phyloP scores from a whole-genome alignment of 2,113 vertebrate genomes.

The Kryptolebias marmoratus region DNA sequence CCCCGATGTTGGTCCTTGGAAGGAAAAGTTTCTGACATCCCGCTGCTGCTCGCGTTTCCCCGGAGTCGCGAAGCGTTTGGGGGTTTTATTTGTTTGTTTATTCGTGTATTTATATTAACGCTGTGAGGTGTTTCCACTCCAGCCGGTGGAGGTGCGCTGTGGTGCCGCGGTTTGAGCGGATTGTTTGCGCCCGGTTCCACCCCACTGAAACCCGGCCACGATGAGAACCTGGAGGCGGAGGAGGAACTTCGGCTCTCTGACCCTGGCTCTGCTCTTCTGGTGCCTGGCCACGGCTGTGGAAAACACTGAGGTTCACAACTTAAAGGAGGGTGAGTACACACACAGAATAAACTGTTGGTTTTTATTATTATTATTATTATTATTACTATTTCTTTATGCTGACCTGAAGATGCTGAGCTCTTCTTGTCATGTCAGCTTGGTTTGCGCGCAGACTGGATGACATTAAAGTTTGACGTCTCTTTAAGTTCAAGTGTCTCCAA shows the following conservation, averaged over 20 bases:
- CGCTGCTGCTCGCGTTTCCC: conserved; percentile 19
- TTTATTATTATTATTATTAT: background rate
- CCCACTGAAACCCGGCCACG: conserved; percentile 41
- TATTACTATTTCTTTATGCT: too few relatives aligned
- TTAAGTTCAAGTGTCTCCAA: background rate
- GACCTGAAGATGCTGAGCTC: conserved; percentile 6
- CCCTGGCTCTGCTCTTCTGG: conserved; percentile 56
- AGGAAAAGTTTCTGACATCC: conserved; percentile 71
- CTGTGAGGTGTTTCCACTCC: conserved; percentile 14
- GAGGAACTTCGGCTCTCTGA: conserved; percentile 65
- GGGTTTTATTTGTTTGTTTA: background rate
- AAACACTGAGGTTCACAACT: conserved; percentile 34
- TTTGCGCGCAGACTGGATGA: conserved; percentile 4
- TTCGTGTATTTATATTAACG: background rate
- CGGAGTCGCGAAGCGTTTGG: conserved; percentile 31
- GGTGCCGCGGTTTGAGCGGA: conserved; percentile 25
- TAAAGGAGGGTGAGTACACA: conserved; percentile 46
- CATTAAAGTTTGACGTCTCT: background rate
- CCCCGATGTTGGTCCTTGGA: background rate
- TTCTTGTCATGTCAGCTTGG: background rate
- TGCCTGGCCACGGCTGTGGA: conserved; percentile 40
- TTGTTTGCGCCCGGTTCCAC: conserved; percentile 19
- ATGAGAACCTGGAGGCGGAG: conserved; percentile 70
- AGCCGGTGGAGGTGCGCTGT: conserved; percentile 18
- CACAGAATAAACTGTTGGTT: background rate